Percentiles rank a stretch among this genome's conserved stretches.
phyloP scores from a whole-genome alignment of 1,140 invertebrate species.

The Drosophila rufa region DNA sequence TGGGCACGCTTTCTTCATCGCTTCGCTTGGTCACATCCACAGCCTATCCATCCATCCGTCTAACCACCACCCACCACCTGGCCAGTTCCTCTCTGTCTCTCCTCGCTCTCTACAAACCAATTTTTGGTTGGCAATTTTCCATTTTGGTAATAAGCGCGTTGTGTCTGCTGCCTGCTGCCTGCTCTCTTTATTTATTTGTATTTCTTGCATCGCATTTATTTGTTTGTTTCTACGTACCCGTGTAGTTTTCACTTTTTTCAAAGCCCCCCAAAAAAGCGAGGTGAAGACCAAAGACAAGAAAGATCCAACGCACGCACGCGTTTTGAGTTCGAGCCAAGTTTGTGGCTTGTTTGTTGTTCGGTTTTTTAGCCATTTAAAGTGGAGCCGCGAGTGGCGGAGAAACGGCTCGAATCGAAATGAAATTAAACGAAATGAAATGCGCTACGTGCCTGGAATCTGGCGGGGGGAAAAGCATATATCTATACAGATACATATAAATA shows the following conservation, averaged over 20 bases:
- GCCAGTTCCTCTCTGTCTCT: constrained; percentile 7
- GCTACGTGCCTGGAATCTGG: constrained; percentile 26
- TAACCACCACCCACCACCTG: constrained; percentile 25
- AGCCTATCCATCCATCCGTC: constrained; percentile 15
- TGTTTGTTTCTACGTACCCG: constrained; percentile 40
- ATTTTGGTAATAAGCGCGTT: constrained; percentile 36
- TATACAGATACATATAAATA: constrained; percentile 14
- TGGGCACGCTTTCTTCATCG: constrained; percentile 78
- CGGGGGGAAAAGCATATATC: background rate
- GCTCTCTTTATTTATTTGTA: constrained; percentile 27
- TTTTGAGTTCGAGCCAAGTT: constrained; percentile 42
- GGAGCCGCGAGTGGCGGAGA: background rate
- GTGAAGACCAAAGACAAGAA: constrained; percentile 14
- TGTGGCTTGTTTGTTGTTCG: constrained; percentile 24
- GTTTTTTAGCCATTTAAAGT: constrained; percentile 51
- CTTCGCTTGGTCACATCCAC: constrained; percentile 73
- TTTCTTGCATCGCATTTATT: constrained; percentile 23
- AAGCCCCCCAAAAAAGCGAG: constrained; percentile 41
- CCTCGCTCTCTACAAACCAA: constrained; percentile 3
- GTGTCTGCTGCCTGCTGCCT: constrained; percentile 17
- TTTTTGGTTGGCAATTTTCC: constrained; percentile 46
- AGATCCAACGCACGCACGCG: constrained; percentile 41
- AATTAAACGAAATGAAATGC: constrained; percentile 43
- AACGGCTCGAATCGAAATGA: constrained; percentile 34
- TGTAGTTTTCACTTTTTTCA: constrained; percentile 69